phyloP scores from a whole-genome alignment of 2,888 invertebrate genomes.

The Standfussiana lucernea region DNA sequence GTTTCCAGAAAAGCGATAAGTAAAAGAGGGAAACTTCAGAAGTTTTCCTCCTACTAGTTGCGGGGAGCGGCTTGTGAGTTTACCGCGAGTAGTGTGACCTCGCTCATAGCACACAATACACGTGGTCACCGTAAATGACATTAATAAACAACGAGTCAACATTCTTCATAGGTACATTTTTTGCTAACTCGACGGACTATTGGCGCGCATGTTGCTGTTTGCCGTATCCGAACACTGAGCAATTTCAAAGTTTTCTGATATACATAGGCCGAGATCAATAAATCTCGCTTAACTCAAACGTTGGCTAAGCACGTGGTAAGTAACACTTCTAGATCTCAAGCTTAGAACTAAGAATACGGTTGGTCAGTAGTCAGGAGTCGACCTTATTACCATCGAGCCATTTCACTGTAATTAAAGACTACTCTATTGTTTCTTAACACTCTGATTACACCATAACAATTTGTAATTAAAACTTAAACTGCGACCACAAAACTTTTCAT shows the following conservation, averaged over 20 bases:
- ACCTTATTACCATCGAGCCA: background rate
- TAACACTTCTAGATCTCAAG: no score
- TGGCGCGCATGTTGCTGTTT: background rate
- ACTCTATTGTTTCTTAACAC: constrained; percentile 7
- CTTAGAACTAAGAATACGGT: background rate
- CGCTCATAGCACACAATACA: background rate
- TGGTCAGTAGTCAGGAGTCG: background rate
- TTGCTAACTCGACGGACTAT: background rate
- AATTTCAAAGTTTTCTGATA: background rate
- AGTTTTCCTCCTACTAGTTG: background rate
- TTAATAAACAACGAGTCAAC: background rate
- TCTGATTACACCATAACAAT: constrained; percentile 18
- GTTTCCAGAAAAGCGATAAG: background rate
- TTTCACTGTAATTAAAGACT: background rate
- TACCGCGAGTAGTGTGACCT: background rate
- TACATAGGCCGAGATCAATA: background rate
- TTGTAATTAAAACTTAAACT: constrained; percentile 49
- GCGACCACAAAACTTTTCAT: constrained; percentile 36
- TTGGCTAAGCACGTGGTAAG: background rate
- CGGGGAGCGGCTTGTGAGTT: background rate
- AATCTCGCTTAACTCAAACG: background rate
- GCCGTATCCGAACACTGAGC: background rate
- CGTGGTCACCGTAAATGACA: background rate
- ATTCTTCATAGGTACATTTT: background rate
- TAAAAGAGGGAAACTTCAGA: background rate